Conservation (phyloP, 2,888 invertebrate species). For the Acanthosoma haemorrhoidale region DNA sequence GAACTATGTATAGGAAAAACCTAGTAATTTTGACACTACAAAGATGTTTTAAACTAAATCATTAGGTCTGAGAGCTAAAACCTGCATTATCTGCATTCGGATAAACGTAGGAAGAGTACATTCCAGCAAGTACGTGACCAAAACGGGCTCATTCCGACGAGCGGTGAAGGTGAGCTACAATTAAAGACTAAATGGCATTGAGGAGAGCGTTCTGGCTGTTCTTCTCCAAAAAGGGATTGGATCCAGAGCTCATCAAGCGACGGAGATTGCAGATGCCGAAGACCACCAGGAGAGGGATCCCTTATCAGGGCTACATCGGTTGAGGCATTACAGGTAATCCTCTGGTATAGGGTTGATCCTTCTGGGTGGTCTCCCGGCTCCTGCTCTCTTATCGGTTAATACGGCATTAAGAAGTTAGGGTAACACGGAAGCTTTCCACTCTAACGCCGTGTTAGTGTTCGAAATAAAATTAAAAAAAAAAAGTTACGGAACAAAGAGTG, state of each 20-base stretch:
- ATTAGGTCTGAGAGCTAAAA: too few relatives aligned
- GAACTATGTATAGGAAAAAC: too few relatives aligned
- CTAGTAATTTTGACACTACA: too few relatives aligned
- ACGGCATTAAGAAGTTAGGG: constrained; percentile 2
- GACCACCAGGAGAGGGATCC: neutral
- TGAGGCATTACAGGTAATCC: constrained; percentile 2
- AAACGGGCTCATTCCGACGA: neutral
- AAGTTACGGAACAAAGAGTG: constrained; percentile 3
- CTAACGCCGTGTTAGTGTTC: neutral
- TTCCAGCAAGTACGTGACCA: constrained; percentile 1
- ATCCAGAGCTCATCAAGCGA: neutral
- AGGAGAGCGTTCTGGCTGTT: neutral
- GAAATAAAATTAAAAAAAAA: too few relatives aligned
- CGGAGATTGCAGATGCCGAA: neutral
- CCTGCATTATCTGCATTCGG: too few relatives aligned
- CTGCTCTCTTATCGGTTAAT: too few relatives aligned
- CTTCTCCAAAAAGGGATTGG: neutral
- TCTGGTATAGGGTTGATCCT: neutral
- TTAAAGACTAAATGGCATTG: constrained; percentile 11
- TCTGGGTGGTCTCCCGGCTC: neutral
- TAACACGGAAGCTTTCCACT: neutral
- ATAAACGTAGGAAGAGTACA: neutral
- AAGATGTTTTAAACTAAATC: too few relatives aligned
- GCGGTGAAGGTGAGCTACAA: neutral
- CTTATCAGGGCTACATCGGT: constrained; percentile 2